Base-by-base conservation (phyloP, 2,797 vertebrate species). In the Microhierax caerulescens region DNA sequence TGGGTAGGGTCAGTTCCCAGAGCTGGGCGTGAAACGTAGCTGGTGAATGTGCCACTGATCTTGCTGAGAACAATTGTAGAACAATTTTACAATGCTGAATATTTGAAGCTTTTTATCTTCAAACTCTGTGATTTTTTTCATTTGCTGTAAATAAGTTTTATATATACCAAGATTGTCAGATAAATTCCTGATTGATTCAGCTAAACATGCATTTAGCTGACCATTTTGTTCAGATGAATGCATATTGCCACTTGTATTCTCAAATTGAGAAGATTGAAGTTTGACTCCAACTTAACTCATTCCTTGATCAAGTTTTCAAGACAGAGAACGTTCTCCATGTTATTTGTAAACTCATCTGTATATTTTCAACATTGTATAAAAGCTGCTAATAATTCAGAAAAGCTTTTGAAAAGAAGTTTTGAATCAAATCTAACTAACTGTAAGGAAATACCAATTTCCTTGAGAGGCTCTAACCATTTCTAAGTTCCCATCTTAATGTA, bases 121-220 rank as follows among this genome's bases (percentile, higher is more conserved):
- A 70, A 47, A 75, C 11, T 39, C 25, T 0, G 1, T 15, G 13
- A 23, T 37, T 54, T 64, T 64, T 80, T 57, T 69, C 9, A 60
- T 87, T 78, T 88, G 75, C 54, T 60, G 30, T 91, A 69, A 93
- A 77, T 69, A 78, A 48, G 36, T 80, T 90, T 87, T 82, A 7
- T 39, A 13, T 2, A 1, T 39, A 64, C 80, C 74, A 39, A 54
- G 61, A 65, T 22, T 53, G 43, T 56, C 79, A 72, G 68, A 61
- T 90, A 93, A 95, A 92, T 61, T 77, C 68, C 48, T 56, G 47
- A 34, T 65, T 88, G 74, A 70, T 94, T 88, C 59, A 68, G 74
- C 75, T 76, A 50, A 88, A 60, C 19, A 8, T 24, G 24, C 23
- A 70, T 61, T 67, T 93, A 68, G 68, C 30, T 74, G 70, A 67